Conservation (phyloP, 2,797 vertebrate species). For the Semaprochilodus insignis region DNA sequence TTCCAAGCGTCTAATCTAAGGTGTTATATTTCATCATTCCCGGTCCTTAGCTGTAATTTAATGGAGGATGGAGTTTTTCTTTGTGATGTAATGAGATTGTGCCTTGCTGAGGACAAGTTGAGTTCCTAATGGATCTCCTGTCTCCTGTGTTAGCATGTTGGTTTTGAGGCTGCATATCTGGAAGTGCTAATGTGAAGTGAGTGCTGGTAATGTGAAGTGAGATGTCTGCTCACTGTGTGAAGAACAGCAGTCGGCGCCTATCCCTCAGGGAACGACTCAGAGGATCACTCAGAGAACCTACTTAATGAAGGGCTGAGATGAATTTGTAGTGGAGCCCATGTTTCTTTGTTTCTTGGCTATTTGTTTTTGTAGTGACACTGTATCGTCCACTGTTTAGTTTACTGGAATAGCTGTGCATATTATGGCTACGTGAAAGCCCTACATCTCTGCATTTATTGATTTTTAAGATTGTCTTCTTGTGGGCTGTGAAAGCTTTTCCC, state of each 20-base stretch:
- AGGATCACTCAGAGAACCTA: not conserved
- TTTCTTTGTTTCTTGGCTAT: too few species aligned
- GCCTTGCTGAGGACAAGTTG: not conserved
- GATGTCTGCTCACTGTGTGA: conserved; percentile 10
- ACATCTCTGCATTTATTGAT: too few species aligned
- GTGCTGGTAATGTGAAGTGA: conserved; percentile 21
- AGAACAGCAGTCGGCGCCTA: not conserved
- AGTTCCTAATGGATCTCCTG: conserved; percentile 23
- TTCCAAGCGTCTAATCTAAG: not conserved
- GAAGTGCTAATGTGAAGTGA: conserved; percentile 6
- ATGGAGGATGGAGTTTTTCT: not conserved
- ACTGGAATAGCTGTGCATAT: too few species aligned
- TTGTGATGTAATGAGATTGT: conserved; percentile 4
- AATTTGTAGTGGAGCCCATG: too few species aligned
- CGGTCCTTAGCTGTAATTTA: not conserved
- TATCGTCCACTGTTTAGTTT: too few species aligned
- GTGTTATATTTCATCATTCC: not conserved
- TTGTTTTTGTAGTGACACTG: too few species aligned
- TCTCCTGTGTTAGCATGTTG: not conserved
- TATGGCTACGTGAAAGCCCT: too few species aligned
- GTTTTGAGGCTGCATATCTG: conserved; percentile 31
- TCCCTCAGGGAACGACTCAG: not conserved
- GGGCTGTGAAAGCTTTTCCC: too few species aligned
- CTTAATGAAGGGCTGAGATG: not conserved
- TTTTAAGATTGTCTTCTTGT: too few species aligned